These are phyloP conservation scores for Phylloscopus trochilus DNA, from an alignment of 2,113 vertebrate genomes.

Conservation along the genomic window DNA sequence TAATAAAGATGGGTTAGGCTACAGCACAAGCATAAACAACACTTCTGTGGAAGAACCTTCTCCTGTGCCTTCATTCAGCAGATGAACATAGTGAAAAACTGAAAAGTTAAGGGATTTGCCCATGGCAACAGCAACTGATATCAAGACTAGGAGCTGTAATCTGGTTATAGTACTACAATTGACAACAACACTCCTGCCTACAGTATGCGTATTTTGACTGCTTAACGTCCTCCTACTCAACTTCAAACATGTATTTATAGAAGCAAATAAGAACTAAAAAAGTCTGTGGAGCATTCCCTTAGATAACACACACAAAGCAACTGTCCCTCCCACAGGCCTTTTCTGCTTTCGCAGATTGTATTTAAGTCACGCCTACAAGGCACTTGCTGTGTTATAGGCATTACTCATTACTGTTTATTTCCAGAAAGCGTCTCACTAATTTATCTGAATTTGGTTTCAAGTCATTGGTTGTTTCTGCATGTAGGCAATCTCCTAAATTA, in stretches of 20 bases:
- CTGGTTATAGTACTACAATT: not conserved
- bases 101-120: slow-evolving; percentile 25
- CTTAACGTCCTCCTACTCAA: slow-evolving; percentile 51
- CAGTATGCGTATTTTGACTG: not conserved
- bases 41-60: not conserved
- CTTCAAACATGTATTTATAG: slow-evolving; percentile 20
- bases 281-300: not conserved
- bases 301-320: not conserved
- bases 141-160: not conserved
- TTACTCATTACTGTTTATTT: slow-evolving; percentile 60
- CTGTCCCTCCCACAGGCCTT: slow-evolving; percentile 42
- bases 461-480: not conserved
- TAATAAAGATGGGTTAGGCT: not conserved
- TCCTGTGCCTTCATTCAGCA: not conserved
- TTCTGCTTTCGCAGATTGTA: slow-evolving; percentile 55
- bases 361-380: slow-evolving; percentile 28
- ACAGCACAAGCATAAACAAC: not conserved
- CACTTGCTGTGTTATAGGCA: slow-evolving; percentile 10
- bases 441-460: slow-evolving; percentile 65
- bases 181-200: not conserved
- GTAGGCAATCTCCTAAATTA: slow-evolving; percentile 27
- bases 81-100: not conserved
- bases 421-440: slow-evolving; percentile 44
- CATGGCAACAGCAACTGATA: not conserved
- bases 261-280: slow-evolving; percentile 6